phyloP scores from a whole-genome alignment of 2,888 invertebrate genomes.

The Trisateles emortualis region DNA sequence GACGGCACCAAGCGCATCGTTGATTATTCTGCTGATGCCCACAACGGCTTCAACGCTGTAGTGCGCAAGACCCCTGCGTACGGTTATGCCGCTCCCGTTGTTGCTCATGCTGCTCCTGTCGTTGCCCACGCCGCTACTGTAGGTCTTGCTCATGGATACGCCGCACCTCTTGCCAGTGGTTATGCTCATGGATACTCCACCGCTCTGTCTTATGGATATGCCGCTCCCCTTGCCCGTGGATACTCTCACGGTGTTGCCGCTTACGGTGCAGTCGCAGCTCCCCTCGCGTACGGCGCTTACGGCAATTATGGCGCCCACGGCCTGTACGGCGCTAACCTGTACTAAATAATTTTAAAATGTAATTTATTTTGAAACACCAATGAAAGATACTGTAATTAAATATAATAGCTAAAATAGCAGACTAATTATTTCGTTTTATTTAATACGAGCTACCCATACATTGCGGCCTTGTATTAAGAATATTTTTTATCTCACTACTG shows the following conservation, averaged over 20 bases:
- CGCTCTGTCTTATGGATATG: constrained; percentile 34
- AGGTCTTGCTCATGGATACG: constrained; percentile 49
- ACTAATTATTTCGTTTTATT: no score
- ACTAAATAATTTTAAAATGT: constrained; percentile 42
- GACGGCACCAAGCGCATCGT: constrained; percentile 89
- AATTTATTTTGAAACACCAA: constrained; percentile 48
- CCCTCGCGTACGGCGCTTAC: constrained; percentile 23
- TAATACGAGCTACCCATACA: no score
- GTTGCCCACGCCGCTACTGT: constrained; percentile 25
- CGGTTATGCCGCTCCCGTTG: constrained; percentile 49
- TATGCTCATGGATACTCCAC: constrained; percentile 47
- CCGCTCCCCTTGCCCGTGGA: constrained; percentile 34
- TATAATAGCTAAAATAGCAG: constrained; percentile 22
- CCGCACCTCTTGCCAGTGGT: constrained; percentile 49
- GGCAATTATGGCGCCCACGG: constrained; percentile 42
- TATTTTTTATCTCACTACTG: no score
- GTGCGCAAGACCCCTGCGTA: constrained; percentile 81
- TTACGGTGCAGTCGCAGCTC: constrained; percentile 41
- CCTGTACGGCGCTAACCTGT: constrained; percentile 47
- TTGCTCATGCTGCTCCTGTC: constrained; percentile 63
- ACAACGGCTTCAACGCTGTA: constrained; percentile 86
- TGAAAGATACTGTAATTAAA: constrained; percentile 54
- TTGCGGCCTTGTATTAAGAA: no score
- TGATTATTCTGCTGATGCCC: constrained; percentile 86
- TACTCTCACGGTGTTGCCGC: constrained; percentile 48